Base-by-base conservation (phyloP, 2,113 vertebrate species). In the Ailuropoda melanoleuca region DNA sequence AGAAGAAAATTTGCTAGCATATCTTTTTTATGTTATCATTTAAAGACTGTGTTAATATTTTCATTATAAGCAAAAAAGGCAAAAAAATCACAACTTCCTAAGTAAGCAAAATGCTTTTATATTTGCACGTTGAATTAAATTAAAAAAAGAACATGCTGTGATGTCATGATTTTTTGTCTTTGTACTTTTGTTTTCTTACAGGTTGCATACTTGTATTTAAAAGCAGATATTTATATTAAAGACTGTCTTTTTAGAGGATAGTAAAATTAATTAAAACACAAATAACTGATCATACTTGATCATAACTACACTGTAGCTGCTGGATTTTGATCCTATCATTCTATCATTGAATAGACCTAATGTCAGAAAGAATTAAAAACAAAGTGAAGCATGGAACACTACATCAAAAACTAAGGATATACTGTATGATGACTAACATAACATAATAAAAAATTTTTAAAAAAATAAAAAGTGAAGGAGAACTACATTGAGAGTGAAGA, bases 351-450 rank as follows among this genome's bases (percentile, higher is more conserved):
- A 56, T 93, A 97, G 81, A n/a, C 17, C 0, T 95, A 60, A 82
- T 85, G n/a, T 96, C 66, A 96, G 56, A 97, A 98, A 94, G 34
- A 97, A 96, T 70, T 97, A 97, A 96, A 98, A 95, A 1, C 58
- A 89, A 68, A 77, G 89, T 78, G 17, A 58, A 96, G 5, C 43
- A 43, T 43, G 43, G 43, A 43, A 43, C 43, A 43, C 43, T 43
- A 43, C 43, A 43, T 43, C 43, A 43, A 43, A 43, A 43, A 43
- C 43, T 43, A 43, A 43, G 43, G 43, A 43, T 43, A 6, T 43
- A 6, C 43, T 43, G 43, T 43, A 43, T 43, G 43, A 43, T 43
- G 43, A 43, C 43, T 43, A 43, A 43, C 43, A 43, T 43, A 43
- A 43, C 43, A 43, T 43, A 43, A 43, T 43, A 43, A 43, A 43